phyloP scores from a whole-genome alignment of 2,797 vertebrate species.

The Pantherophis vulpinus region DNA sequence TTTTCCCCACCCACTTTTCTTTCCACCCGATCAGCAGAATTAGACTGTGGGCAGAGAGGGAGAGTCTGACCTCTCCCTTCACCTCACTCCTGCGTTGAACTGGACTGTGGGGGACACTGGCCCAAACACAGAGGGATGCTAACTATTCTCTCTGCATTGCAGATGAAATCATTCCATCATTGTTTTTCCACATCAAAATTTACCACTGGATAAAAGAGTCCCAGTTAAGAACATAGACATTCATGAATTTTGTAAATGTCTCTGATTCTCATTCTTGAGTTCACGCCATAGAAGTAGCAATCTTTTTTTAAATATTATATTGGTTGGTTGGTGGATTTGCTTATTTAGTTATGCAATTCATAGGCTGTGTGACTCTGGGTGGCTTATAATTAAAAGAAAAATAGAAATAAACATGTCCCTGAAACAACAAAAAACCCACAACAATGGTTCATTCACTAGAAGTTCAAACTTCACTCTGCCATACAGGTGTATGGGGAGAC shows the following conservation, averaged over 20 bases:
- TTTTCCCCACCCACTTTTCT: neutral
- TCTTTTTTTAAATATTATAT: neutral
- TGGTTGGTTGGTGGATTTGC: too few species aligned
- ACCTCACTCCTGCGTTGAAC: neutral
- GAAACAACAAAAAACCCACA: too few species aligned
- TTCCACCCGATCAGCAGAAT: neutral
- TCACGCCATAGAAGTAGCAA: too few species aligned
- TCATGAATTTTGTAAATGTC: neutral
- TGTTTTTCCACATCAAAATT: neutral
- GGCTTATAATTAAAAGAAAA: too few species aligned
- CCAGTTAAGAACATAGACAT: neutral
- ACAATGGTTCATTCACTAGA: too few species aligned
- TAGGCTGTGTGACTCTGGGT: too few species aligned
- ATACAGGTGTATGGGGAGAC: too few species aligned
- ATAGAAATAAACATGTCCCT: too few species aligned
- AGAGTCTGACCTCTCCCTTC: neutral
- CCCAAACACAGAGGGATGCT: neutral
- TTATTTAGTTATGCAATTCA: too few species aligned
- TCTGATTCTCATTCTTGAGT: too few species aligned
- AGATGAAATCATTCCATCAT: neutral
- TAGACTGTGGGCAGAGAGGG: neutral
- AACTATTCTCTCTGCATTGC: neutral
- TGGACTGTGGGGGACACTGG: neutral
- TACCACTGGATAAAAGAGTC: neutral
- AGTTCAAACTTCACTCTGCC: too few species aligned